Conservation (phyloP, 2,888 invertebrate species). For the Drosophila tripunctata region DNA sequence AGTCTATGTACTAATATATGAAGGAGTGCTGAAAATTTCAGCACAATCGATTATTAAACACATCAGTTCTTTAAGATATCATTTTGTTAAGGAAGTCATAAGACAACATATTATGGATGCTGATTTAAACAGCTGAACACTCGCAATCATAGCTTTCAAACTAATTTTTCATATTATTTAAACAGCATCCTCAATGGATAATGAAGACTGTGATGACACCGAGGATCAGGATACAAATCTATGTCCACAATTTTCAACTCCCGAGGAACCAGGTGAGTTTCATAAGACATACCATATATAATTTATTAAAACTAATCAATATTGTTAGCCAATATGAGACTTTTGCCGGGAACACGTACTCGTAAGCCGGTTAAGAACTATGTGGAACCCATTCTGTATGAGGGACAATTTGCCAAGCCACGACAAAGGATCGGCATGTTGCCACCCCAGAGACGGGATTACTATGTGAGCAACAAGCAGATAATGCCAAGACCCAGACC, state of each 20-base stretch:
- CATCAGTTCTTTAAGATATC: too few species aligned
- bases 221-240: conserved; percentile 62
- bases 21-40: too few species aligned
- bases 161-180: neutral
- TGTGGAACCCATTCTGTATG: conserved; percentile 67
- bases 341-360: conserved; percentile 2
- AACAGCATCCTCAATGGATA: neutral
- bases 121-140: neutral
- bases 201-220: conserved; percentile 42
- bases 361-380: conserved; percentile 68
- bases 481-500: conserved; percentile 62
- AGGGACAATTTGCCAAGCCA: conserved; percentile 60
- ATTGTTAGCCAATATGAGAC: conserved; percentile 20
- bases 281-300: neutral
- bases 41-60: too few species aligned
- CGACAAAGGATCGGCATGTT: conserved; percentile 41
- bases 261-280: conserved; percentile 29
- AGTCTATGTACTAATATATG: too few species aligned
- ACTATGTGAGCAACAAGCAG: conserved; percentile 63
- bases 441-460: conserved; percentile 46
- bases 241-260: conserved; percentile 57
- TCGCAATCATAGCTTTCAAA: neutral
- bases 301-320: neutral
- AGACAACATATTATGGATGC: too few species aligned
- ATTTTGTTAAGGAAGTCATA: too few species aligned